phyloP scores from a whole-genome alignment of 2,113 vertebrate species.

The Lepidothrix coronata region DNA sequence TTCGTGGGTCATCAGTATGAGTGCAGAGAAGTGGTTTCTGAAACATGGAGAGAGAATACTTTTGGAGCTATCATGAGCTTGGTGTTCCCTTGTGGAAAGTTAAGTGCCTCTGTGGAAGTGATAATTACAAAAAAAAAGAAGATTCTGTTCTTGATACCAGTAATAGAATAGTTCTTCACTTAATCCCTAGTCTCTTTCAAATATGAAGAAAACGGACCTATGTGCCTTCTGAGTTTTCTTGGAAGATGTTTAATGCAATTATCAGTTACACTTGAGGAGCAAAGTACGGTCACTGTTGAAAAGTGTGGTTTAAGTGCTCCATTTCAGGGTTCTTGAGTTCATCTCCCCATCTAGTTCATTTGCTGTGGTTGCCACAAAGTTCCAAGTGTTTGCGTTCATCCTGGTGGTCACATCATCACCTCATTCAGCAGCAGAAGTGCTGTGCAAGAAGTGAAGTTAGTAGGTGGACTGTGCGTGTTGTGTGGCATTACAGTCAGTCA shows the following conservation, averaged over 20 bases:
- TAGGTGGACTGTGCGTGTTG: rapidly evolving
- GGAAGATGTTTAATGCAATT: not conserved
- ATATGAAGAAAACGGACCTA: not conserved
- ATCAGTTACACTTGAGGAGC: not conserved
- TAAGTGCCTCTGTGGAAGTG: not conserved
- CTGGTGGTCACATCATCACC: not conserved
- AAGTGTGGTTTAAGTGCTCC: not conserved
- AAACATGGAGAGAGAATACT: not conserved
- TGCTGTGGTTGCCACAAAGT: not conserved
- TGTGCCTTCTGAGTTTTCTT: not conserved
- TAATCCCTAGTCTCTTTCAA: not conserved
- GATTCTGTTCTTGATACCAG: not conserved
- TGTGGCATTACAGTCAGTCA: rapidly evolving
- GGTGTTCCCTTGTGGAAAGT: not conserved
- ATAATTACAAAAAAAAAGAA: not conserved
- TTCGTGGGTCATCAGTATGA: rapidly evolving
- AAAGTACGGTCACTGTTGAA: not conserved
- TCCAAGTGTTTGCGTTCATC: not conserved
- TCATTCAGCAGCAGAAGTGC: not conserved
- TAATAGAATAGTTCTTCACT: not conserved
- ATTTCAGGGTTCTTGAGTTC: not conserved
- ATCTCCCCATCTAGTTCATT: not conserved
- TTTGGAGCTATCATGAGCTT: not conserved
- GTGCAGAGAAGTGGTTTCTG: not conserved
- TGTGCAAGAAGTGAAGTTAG: not conserved